Percentiles rank a stretch among this genome's conserved stretches.
phyloP scores from a whole-genome alignment of 2,113 vertebrate species.

The Cochlearius cochlearius region DNA sequence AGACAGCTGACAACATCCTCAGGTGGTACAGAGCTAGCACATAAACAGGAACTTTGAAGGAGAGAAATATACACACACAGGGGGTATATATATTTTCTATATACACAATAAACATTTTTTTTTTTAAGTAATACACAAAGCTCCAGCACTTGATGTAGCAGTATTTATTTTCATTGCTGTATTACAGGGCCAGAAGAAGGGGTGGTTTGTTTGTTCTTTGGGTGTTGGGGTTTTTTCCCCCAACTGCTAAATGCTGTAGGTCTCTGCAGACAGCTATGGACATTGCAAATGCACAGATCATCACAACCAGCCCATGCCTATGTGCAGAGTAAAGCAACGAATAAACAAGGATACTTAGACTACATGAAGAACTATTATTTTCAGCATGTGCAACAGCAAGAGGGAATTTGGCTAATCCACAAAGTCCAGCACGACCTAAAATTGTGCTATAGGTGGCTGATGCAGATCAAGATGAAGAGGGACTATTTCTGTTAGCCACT shows the following conservation, averaged over 20 bases:
- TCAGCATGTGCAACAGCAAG: neutral
- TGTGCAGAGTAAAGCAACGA: neutral
- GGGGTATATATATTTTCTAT: neutral
- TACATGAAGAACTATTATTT: neutral
- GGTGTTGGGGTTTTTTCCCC: neutral
- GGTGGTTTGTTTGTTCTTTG: neutral
- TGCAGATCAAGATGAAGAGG: neutral
- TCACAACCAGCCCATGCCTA: neutral
- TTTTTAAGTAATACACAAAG: neutral
- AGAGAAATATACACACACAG: neutral
- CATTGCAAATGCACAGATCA: neutral
- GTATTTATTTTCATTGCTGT: neutral
- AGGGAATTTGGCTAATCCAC: neutral
- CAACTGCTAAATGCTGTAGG: accelerated
- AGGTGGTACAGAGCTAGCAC: neutral
- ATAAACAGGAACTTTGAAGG: neutral
- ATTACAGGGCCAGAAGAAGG: neutral
- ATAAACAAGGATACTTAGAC: neutral
- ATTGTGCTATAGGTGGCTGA: neutral
- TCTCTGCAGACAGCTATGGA: neutral
- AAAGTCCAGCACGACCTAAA: neutral
- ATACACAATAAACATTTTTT: no score
- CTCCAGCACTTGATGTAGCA: neutral
- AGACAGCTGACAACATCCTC: neutral
- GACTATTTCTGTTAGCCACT: neutral